These are phyloP conservation scores for Rhamnusium bicolor DNA, from an alignment of 2,888 invertebrate species.

Conservation along the genomic window DNA sequence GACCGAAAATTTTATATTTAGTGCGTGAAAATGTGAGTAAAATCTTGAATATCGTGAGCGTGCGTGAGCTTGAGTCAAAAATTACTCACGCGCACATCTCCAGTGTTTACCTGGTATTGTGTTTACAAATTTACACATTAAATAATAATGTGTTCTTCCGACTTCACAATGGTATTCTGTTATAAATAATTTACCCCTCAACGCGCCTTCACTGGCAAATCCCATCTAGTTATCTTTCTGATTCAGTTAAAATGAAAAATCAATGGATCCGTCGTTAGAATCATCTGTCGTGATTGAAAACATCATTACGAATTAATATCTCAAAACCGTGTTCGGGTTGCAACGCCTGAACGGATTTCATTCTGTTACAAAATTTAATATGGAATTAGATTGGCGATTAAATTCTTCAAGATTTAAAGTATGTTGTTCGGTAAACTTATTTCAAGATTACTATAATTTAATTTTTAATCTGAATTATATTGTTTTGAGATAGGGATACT, in stretches of 20 bases:
- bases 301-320: constrained; percentile 20
- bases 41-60: too few relatives aligned
- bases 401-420: background rate
- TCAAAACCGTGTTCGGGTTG: constrained; percentile 3
- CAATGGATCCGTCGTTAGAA: constrained; percentile 18
- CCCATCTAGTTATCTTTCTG: background rate
- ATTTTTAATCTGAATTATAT: background rate
- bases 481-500: background rate
- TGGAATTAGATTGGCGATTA: background rate
- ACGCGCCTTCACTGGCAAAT: background rate
- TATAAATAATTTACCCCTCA: background rate
- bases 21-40: too few relatives aligned
- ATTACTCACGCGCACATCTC: too few relatives aligned
- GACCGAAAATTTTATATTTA: too few relatives aligned
- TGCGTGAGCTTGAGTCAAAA: too few relatives aligned
- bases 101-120: too few relatives aligned
- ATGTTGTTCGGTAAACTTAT: background rate
- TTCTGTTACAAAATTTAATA: background rate
- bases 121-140: too few relatives aligned
- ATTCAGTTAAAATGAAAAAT: constrained; percentile 3
- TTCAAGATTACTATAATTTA: background rate
- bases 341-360: background rate
- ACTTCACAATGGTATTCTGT: background rate
- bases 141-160: too few relatives aligned
- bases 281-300: constrained; percentile 24